These are phyloP conservation scores for Mesorhabditis spiculigera DNA, from an alignment of 2,888 invertebrate genomes.

Conservation along the genomic window DNA sequence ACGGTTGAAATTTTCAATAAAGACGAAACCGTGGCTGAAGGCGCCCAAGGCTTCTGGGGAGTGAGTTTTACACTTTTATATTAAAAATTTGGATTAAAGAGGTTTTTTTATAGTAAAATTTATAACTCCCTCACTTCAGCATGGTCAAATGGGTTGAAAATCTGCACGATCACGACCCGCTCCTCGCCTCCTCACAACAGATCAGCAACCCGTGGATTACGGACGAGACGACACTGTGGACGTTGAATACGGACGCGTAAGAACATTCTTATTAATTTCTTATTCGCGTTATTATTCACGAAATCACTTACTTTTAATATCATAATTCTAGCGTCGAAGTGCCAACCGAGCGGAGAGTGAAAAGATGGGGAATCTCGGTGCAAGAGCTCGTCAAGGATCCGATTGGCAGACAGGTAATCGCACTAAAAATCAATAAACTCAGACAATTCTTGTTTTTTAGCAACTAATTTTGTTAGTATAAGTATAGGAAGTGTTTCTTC, in stretches of 20 bases:
- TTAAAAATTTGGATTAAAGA: background rate
- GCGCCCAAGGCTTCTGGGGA: slow-evolving; percentile 87
- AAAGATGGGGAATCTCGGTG: slow-evolving; percentile 88
- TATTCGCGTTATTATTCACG: background rate
- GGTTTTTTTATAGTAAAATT: background rate
- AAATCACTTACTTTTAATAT: slow-evolving; percentile 7
- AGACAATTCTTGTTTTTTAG: no score
- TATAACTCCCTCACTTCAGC: slow-evolving; percentile 58
- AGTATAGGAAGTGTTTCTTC: no score
- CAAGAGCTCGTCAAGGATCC: slow-evolving; percentile 75
- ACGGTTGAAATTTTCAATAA: slow-evolving; percentile 50
- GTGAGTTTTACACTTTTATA: slow-evolving; percentile 51
- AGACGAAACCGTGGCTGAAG: slow-evolving; percentile 76
- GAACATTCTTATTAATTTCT: slow-evolving; percentile 13
- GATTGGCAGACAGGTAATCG: slow-evolving; percentile 57
- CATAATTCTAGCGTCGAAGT: slow-evolving; percentile 74
- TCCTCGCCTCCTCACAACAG: slow-evolving; percentile 81
- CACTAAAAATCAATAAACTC: no score
- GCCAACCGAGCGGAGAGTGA: slow-evolving; percentile 88
- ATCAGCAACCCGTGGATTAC: slow-evolving; percentile 90
- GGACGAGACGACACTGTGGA: slow-evolving; percentile 89
- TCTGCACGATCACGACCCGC: slow-evolving; percentile 88
- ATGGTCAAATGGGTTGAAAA: slow-evolving; percentile 82
- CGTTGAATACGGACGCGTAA: slow-evolving; percentile 83
- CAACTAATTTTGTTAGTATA: no score